phyloP scores from a whole-genome alignment of 2,888 invertebrate species.

The Cecidostiba fungosa region DNA sequence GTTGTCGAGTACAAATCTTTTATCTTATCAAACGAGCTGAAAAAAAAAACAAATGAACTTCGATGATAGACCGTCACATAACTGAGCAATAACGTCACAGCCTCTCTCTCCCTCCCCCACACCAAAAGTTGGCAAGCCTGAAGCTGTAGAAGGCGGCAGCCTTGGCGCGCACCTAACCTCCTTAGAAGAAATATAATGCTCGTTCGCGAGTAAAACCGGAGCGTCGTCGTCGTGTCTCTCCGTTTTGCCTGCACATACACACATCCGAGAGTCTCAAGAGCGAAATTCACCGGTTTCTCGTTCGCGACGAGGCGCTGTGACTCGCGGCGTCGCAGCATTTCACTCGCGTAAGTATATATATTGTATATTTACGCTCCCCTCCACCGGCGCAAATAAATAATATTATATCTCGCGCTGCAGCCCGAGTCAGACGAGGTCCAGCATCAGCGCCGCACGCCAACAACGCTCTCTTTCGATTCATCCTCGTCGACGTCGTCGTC shows the following conservation, averaged over 20 bases:
- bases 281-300: neutral
- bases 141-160: neutral
- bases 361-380: neutral
- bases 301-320: neutral
- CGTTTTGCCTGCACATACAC: neutral
- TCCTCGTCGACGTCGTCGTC: neutral
- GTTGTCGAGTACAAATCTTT: no score
- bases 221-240: neutral
- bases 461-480: neutral
- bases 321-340: neutral
- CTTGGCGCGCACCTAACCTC: neutral
- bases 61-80: no score
- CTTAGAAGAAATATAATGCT: neutral
- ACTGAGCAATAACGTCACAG: no score
- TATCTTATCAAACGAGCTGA: no score
- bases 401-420: neutral
- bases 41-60: no score
- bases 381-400: conserved; percentile 7
- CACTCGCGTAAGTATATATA: neutral
- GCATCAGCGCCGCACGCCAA: neutral
- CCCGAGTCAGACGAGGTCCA: conserved; percentile 4
- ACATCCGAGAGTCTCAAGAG: neutral
- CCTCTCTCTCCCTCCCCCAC: no score
- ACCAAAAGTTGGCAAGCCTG: neutral
- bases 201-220: neutral